Evolutionary conservation across 37 sponge, comb jelly and placozoan genomes (phyloP).

Genomic region (Chondrilla cf. caribensis): DNA sequence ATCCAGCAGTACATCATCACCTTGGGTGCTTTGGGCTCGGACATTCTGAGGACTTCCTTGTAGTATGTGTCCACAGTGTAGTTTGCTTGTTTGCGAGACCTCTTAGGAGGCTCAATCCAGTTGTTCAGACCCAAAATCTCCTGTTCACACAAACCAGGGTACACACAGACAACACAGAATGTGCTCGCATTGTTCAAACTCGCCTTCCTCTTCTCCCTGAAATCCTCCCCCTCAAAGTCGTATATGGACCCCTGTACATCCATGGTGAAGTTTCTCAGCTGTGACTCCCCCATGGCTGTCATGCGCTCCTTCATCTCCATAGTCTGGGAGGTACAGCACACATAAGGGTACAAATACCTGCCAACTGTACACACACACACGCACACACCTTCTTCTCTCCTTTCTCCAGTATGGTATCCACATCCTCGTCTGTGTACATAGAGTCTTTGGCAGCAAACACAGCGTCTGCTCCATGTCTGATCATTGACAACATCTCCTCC

Average conservation of each 20-base stretch:
- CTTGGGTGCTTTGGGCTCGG: constrained; percentile 93
- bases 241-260: constrained; percentile 88
- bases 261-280: constrained; percentile 83
- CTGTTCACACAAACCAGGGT: neutral
- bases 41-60: constrained; percentile 88
- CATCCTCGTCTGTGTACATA: constrained; percentile 85
- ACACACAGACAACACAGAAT: too few species aligned
- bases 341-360: too few species aligned
- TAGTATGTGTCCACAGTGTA: constrained; percentile 98
- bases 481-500: constrained; percentile 97
- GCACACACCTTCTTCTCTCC: constrained; percentile 74
- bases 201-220: constrained; percentile 81
- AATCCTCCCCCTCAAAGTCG: constrained; percentile 97
- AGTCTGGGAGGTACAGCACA: constrained; percentile 30
- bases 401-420: constrained; percentile 72
- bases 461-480: constrained; percentile 89
- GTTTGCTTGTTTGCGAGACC: constrained; percentile 88
- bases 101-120: constrained; percentile 99
- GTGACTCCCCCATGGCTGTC: constrained; percentile 78
- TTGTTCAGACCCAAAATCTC: constrained; percentile 49
- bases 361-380: too few species aligned
- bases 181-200: neutral
- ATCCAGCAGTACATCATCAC: constrained; percentile 3
- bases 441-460: constrained; percentile 89
- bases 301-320: constrained; percentile 74